These are phyloP conservation scores for Hemicrepidius hirtus DNA, from an alignment of 2,888 invertebrate species.

Conservation along the genomic window DNA sequence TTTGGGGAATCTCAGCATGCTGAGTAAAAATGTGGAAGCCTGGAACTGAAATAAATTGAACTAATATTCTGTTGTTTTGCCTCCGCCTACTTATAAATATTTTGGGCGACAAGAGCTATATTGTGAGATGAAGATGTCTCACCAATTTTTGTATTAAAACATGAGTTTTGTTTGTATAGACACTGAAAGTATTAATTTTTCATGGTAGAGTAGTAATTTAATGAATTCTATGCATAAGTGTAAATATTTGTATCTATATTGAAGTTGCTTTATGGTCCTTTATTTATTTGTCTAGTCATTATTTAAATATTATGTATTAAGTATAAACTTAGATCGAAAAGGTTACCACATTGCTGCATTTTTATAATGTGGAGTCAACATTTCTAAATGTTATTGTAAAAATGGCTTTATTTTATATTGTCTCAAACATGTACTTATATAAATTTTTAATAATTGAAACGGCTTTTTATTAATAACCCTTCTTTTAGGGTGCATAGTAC, in stretches of 20 bases:
- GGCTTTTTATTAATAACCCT: not conserved
- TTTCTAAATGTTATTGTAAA: constrained; percentile 18
- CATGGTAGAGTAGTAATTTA: constrained; percentile 39
- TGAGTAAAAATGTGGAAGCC: not conserved
- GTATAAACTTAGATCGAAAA: constrained; percentile 2
- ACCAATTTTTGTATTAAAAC: constrained; percentile 31
- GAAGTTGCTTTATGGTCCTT: constrained; percentile 14
- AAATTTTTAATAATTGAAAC: constrained; percentile 10
- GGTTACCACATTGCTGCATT: constrained; percentile 23
- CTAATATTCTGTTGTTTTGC: not conserved
- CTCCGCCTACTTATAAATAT: constrained; percentile 6
- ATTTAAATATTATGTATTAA: constrained; percentile 19
- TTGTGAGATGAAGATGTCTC: not conserved
- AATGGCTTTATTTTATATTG: constrained; percentile 23
- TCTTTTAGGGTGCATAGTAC: too few species aligned
- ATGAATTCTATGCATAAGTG: constrained; percentile 28
- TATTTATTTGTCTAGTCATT: constrained; percentile 45
- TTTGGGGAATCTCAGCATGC: not conserved
- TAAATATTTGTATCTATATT: constrained; percentile 34
- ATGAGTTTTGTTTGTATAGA: constrained; percentile 30
- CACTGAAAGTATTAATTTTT: constrained; percentile 41
- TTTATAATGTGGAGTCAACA: not conserved
- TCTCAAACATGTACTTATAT: constrained; percentile 20
- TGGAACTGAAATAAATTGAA: not conserved
- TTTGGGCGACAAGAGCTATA: not conserved